Conservation (phyloP, 2,113 vertebrate genomes). For the Tyto alba region DNA sequence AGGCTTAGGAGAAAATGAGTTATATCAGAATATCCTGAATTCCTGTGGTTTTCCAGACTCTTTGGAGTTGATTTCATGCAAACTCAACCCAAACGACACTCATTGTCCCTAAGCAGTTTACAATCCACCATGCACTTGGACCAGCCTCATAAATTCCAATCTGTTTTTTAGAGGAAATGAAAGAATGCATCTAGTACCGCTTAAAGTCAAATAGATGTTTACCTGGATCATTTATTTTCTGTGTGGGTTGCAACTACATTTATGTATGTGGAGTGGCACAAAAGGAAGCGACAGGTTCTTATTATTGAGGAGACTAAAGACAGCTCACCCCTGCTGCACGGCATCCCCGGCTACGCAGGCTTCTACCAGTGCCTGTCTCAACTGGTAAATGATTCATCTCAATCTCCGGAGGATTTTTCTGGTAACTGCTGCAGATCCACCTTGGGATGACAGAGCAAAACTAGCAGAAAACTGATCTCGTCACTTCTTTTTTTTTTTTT, state of each 20-base stretch:
- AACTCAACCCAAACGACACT: not conserved
- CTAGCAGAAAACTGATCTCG: not conserved
- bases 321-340: not conserved
- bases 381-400: slow-evolving; percentile 28
- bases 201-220: not conserved
- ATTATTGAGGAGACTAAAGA: not conserved
- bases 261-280: accelerated
- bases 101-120: not conserved
- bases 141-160: not conserved
- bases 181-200: not conserved
- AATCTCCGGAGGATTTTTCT: not conserved
- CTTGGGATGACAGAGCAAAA: slow-evolving; percentile 51
- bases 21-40: not conserved
- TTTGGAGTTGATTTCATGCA: not conserved
- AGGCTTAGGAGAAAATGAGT: not conserved
- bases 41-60: not conserved
- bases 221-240: not conserved
- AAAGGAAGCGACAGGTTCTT: not conserved
- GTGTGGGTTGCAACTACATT: not conserved
- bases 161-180: not conserved
- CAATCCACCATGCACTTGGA: not conserved
- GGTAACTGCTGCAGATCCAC: slow-evolving; percentile 35
- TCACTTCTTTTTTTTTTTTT: not conserved
- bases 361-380: not conserved
- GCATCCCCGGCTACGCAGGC: not conserved